Percentiles rank a stretch among this genome's conserved stretches.
These are phyloP conservation scores for Decapterus maruadsi DNA, from an alignment of 2,797 vertebrate genomes.

Conservation along the genomic window DNA sequence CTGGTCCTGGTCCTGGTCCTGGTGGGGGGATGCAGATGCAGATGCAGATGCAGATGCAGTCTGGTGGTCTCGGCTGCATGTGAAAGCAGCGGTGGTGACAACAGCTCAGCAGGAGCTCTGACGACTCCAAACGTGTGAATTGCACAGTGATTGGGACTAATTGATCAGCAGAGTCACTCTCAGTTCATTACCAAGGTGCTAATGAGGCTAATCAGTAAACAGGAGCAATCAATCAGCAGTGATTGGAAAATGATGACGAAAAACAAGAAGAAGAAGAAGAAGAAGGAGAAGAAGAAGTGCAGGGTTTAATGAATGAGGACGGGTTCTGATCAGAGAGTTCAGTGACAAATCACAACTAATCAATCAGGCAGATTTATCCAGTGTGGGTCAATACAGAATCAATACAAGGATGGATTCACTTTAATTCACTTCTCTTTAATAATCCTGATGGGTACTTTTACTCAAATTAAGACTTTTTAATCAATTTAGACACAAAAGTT, in stretches of 20 bases:
- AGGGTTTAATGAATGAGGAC: conserved; percentile 15
- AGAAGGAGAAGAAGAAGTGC: not conserved
- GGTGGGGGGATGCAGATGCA: conserved; percentile 14
- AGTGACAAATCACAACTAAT: not conserved
- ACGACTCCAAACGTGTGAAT: conserved; percentile 54
- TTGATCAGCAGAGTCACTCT: conserved; percentile 62
- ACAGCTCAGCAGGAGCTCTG: conserved; percentile 60
- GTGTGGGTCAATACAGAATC: not conserved
- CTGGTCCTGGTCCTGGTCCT: too few relatives aligned
- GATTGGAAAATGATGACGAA: conserved; percentile 33
- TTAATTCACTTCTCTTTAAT: not conserved
- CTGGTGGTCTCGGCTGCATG: conserved; percentile 45
- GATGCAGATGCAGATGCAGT: not conserved
- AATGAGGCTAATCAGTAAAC: conserved; percentile 66
- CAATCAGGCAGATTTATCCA: not conserved
- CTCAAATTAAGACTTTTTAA: not conserved
- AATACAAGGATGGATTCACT: not conserved
- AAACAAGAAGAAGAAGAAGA: not conserved
- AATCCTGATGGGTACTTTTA: not conserved
- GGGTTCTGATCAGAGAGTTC: not conserved
- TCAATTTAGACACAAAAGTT: not conserved
- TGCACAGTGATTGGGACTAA: conserved; percentile 58
- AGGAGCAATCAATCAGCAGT: conserved; percentile 41
- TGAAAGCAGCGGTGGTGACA: conserved; percentile 67
- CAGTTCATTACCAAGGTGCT: conserved; percentile 65